Conservation (phyloP, 2,888 invertebrate genomes). For the Plebejus melissa region DNA sequence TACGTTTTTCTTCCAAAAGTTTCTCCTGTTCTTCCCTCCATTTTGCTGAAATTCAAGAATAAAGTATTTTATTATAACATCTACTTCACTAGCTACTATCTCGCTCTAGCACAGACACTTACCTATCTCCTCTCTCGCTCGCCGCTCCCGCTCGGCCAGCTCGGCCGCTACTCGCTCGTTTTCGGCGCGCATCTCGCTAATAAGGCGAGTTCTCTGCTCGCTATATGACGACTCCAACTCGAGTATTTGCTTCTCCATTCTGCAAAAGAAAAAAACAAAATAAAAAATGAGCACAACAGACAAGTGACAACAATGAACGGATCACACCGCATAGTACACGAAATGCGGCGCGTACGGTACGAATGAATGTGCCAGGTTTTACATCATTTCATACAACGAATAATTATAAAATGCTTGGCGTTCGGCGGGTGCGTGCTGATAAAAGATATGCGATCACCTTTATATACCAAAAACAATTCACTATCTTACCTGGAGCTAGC, state of each 20-base stretch:
- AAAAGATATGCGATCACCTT: not conserved
- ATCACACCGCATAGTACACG: too few relatives aligned
- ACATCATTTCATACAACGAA: too few relatives aligned
- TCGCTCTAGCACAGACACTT: not conserved
- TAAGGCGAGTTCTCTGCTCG: conserved; percentile 65
- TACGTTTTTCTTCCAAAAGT: conserved; percentile 51
- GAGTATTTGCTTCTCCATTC: conserved; percentile 68
- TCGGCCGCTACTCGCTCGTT: conserved; percentile 74
- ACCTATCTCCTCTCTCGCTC: conserved; percentile 12
- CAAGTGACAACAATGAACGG: too few relatives aligned
- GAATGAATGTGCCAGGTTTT: too few relatives aligned
- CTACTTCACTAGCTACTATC: not conserved
- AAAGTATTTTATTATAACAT: not conserved
- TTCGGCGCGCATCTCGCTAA: conserved; percentile 83
- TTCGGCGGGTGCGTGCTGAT: too few relatives aligned
- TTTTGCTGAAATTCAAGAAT: conserved; percentile 48
- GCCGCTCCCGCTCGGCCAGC: not conserved
- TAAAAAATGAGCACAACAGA: too few relatives aligned
- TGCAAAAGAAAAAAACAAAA: conserved; percentile 36
- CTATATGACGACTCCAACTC: conserved; percentile 66
- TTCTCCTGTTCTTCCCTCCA: conserved; percentile 62
- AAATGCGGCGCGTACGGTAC: too few relatives aligned
- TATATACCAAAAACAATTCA: not conserved
- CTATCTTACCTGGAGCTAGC: conserved; percentile 59
- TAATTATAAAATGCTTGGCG: too few relatives aligned